Conservation (phyloP, 2,888 invertebrate genomes). For the Ormyrus rosae region DNA sequence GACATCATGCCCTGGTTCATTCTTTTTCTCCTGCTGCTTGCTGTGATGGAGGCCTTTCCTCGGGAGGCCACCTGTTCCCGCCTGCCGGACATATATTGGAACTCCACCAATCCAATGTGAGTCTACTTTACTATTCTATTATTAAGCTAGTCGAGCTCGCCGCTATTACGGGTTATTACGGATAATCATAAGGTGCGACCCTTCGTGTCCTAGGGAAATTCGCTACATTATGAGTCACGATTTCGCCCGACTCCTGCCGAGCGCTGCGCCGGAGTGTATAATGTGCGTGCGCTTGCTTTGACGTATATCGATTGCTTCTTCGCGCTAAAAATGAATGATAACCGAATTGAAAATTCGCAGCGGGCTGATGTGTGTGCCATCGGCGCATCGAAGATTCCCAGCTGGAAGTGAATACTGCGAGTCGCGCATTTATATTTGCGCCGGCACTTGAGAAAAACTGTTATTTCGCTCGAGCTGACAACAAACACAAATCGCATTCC, state of each 20-base stretch:
- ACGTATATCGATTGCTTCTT: too few species aligned
- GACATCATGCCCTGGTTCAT: conserved; percentile 78
- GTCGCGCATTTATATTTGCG: not conserved
- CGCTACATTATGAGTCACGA: conserved; percentile 18
- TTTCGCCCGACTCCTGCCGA: conserved; percentile 27
- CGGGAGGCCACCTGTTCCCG: conserved; percentile 77
- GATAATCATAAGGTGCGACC: conserved; percentile 26
- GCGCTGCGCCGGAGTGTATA: not conserved
- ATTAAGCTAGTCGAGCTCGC: not conserved
- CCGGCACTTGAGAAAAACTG: not conserved
- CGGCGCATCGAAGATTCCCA: not conserved
- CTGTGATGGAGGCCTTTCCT: conserved; percentile 77
- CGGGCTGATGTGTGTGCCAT: too few species aligned
- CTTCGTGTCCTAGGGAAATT: conserved; percentile 30
- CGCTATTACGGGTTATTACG: conserved; percentile 36
- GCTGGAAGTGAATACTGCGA: not conserved
- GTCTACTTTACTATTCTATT: conserved; percentile 62
- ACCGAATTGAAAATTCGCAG: too few species aligned
- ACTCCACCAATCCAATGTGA: conserved; percentile 79
- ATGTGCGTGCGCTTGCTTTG: not conserved
- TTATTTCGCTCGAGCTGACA: not conserved
- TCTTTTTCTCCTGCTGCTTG: conserved; percentile 77
- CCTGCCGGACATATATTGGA: conserved; percentile 79
- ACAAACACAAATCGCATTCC: conserved; percentile 5
- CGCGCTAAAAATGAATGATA: too few species aligned